Evolutionary conservation across 2,113 vertebrate species (phyloP).

Genomic region (Phylloscopus trochilus): DNA sequence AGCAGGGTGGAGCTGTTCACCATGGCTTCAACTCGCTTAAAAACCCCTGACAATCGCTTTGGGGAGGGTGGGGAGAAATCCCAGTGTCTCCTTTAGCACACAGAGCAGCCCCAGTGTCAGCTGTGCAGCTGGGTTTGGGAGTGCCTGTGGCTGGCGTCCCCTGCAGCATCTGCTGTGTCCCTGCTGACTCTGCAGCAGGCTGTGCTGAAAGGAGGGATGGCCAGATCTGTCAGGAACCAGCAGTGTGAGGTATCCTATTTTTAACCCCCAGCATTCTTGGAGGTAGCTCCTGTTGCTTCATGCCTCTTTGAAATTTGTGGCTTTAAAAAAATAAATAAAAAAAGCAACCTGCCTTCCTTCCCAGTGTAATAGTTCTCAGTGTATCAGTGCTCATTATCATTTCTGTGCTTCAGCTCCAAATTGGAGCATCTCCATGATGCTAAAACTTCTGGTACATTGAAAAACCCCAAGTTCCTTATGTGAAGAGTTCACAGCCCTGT

Average conservation of each 20-base stretch:
- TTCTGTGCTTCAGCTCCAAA: background rate
- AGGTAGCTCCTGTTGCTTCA: background rate
- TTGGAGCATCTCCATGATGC: background rate
- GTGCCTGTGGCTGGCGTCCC: background rate
- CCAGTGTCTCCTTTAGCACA: background rate
- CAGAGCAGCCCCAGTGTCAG: background rate
- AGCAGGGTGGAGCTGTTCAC: background rate
- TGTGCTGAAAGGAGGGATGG: background rate
- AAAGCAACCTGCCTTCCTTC: background rate
- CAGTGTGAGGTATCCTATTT: background rate
- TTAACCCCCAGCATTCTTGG: background rate
- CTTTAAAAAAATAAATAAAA: background rate
- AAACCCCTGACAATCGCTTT: background rate
- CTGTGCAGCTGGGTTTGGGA: slow-evolving; percentile 1
- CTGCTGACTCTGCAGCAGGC: background rate
- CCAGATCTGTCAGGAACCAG: background rate
- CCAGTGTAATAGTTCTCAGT: background rate
- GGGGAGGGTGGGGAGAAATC: background rate
- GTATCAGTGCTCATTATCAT: background rate
- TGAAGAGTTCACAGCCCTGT: background rate
- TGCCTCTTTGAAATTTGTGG: background rate
- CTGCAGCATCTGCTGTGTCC: background rate
- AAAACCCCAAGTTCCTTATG: background rate
- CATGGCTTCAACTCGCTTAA: background rate
- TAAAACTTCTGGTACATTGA: background rate